Conservation (phyloP, 1,140 invertebrate species). For the Ptiloglossa arizonensis region DNA sequence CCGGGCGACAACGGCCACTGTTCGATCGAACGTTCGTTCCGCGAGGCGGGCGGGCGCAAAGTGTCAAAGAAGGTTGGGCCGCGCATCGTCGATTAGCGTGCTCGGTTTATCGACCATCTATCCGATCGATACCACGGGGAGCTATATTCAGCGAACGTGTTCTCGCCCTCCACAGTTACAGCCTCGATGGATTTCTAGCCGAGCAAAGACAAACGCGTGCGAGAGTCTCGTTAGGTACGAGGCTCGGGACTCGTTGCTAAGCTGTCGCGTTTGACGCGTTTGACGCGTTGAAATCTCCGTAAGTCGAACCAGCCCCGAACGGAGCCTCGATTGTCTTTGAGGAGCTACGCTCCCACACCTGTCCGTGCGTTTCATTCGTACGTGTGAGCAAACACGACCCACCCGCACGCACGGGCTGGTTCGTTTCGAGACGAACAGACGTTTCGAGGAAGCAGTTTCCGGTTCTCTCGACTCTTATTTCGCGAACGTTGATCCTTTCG, state of each 20-base stretch:
- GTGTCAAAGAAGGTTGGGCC: conserved; percentile 28
- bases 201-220: not conserved
- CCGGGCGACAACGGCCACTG: conserved; percentile 8
- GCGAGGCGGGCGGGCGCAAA: not conserved
- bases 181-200: conserved; percentile 15
- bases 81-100: conserved; percentile 10
- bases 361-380: not conserved
- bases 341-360: too few relatives aligned
- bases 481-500: not conserved
- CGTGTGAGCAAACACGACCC: too few relatives aligned
- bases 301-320: not conserved
- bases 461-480: not conserved
- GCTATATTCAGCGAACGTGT: not conserved
- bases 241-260: conserved; percentile 4
- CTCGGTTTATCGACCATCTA: conserved; percentile 32
- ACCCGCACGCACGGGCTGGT: too few relatives aligned
- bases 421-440: not conserved
- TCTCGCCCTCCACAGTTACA: too few relatives aligned
- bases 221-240: not conserved
- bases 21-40: conserved; percentile 27
- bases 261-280: not conserved
- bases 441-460: not conserved
- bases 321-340: conserved; percentile 21
- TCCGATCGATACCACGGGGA: conserved; percentile 24
- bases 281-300: conserved; percentile 38